Conservation (phyloP, 2,113 vertebrate species). For the Cryptomyrus ogoouensis region DNA sequence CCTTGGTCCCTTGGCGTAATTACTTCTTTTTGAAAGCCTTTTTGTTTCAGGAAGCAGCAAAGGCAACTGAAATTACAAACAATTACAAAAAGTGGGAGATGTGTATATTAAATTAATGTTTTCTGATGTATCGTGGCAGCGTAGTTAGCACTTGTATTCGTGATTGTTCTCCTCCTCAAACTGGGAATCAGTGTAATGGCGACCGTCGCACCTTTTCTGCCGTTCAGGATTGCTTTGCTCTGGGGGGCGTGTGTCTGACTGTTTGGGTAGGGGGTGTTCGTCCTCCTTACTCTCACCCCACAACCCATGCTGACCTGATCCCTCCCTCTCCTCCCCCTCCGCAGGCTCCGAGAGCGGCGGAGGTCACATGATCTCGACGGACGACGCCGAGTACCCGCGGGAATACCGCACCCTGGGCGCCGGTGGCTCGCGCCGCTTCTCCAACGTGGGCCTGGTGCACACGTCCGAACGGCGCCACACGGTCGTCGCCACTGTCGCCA, state of each 20-base stretch:
- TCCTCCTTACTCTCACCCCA: background rate
- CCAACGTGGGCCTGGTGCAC: conserved; percentile 95
- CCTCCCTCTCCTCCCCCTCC: background rate
- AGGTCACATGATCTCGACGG: conserved; percentile 95
- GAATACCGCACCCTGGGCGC: conserved; percentile 90
- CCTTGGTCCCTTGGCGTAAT: background rate
- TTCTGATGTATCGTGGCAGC: conserved; percentile 46
- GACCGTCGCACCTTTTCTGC: conserved; percentile 45
- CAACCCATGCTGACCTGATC: background rate
- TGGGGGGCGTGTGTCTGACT: conserved; percentile 32
- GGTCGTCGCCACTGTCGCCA: conserved; percentile 70
- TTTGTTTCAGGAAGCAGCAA: conserved; percentile 42
- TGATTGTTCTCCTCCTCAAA: conserved; percentile 45
- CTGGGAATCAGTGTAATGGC: conserved; percentile 51
- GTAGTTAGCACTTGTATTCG: conserved; percentile 37
- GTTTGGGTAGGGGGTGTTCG: background rate
- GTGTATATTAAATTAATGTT: conserved; percentile 23
- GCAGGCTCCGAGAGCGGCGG: conserved; percentile 88
- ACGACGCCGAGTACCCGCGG: conserved; percentile 93
- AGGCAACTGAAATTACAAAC: conserved; percentile 37
- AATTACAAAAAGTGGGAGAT: conserved; percentile 27
- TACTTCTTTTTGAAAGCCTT: conserved; percentile 17
- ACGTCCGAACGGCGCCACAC: conserved; percentile 93
- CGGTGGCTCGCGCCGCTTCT: conserved; percentile 86
- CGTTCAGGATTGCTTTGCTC: conserved; percentile 46